Evolutionary conservation across 2,113 vertebrate species (phyloP).

Genomic region (Psilopsiagon aurifrons): DNA sequence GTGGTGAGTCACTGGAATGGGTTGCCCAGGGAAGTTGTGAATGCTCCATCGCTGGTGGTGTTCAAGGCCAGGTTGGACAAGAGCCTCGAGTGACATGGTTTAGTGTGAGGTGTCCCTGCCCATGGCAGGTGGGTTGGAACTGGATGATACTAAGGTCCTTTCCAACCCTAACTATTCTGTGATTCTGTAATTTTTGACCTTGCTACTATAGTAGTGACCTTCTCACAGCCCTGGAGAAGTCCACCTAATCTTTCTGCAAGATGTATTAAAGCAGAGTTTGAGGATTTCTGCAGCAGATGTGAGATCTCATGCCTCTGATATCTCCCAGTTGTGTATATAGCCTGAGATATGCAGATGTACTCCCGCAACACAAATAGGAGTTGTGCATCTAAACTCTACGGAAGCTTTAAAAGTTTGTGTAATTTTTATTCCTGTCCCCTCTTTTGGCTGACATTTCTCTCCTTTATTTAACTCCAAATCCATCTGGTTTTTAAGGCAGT

Average conservation of each 20-base stretch:
- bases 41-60: too few species aligned
- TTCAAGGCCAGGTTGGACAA: too few species aligned
- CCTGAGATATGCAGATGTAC: neutral
- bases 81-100: too few species aligned
- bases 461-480: neutral
- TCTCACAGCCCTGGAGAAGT: neutral
- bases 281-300: neutral
- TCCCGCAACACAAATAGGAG: neutral
- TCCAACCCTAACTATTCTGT: too few species aligned
- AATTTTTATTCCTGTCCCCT: neutral
- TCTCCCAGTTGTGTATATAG: neutral
- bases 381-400: neutral
- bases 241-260: neutral
- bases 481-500: neutral
- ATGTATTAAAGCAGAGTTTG: neutral
- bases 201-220: neutral
- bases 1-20: too few species aligned
- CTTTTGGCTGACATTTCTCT: neutral
- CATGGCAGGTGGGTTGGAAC: too few species aligned
- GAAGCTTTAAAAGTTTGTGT: neutral
- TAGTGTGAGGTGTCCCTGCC: too few species aligned
- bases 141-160: too few species aligned
- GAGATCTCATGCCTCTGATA: neutral
- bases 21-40: too few species aligned
- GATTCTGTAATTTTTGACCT: neutral